Conservation (phyloP, 2,797 vertebrate genomes). For the Adelosebastes latens region DNA sequence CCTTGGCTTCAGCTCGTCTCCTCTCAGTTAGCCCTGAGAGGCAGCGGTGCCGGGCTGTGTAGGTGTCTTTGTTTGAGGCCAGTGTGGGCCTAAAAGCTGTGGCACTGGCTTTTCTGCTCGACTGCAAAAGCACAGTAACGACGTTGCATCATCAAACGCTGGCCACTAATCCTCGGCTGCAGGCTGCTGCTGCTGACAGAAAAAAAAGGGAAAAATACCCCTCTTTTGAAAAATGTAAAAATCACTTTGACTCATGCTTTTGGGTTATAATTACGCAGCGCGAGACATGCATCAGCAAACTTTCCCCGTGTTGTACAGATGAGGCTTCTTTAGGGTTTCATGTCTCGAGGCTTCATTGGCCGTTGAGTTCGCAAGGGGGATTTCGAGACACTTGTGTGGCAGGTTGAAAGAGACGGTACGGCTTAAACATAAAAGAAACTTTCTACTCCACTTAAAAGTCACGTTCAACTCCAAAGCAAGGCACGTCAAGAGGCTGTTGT, state of each 20-base stretch:
- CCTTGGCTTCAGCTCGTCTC: slow-evolving; percentile 59
- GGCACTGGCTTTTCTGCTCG: slow-evolving; percentile 66
- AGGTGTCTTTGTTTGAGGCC: slow-evolving; percentile 72
- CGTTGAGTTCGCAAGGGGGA: slow-evolving; percentile 46
- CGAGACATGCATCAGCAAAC: slow-evolving; percentile 43
- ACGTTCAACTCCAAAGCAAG: slow-evolving; percentile 6
- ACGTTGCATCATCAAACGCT: slow-evolving; percentile 75
- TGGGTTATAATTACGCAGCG: slow-evolving; percentile 26
- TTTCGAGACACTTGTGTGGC: slow-evolving; percentile 42
- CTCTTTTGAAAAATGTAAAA: slow-evolving; percentile 47
- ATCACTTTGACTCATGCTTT: slow-evolving; percentile 52
- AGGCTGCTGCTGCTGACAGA: slow-evolving; percentile 41
- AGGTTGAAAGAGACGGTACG: slow-evolving; percentile 38
- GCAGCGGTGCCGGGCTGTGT: slow-evolving; percentile 55
- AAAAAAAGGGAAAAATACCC: slow-evolving; percentile 38
- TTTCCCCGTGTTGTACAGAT: slow-evolving; percentile 42
- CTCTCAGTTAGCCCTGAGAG: slow-evolving; percentile 37
- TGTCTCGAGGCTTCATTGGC: slow-evolving; percentile 29
- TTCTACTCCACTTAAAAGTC: slow-evolving; percentile 44
- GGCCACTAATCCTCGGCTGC: slow-evolving; percentile 66
- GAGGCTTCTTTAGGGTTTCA: slow-evolving; percentile 38
- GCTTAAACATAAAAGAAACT: slow-evolving; percentile 34
- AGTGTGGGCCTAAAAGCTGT: slow-evolving; percentile 47
- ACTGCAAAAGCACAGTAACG: slow-evolving; percentile 70
- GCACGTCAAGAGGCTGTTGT: background rate